These are phyloP conservation scores for Protomyctophum bolini DNA, from an alignment of 2,113 vertebrate species.

Conservation along the genomic window DNA sequence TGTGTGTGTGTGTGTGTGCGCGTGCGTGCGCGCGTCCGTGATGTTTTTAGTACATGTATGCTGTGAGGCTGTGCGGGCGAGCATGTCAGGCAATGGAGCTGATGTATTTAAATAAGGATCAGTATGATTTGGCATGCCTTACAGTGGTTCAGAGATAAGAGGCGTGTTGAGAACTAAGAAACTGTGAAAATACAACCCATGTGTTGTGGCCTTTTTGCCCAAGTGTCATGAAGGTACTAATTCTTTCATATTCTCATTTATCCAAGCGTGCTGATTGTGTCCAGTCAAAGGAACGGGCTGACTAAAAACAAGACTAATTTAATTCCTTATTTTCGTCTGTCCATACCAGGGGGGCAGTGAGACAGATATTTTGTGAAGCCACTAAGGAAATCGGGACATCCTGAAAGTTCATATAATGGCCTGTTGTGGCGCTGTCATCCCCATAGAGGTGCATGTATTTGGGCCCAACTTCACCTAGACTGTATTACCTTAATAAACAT, in stretches of 20 bases:
- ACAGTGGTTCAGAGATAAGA: conserved; percentile 52
- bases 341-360: too few relatives aligned
- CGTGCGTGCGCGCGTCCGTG: conserved; percentile 48
- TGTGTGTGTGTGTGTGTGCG: conserved; percentile 10
- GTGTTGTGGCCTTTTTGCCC: conserved; percentile 48
- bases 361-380: too few relatives aligned
- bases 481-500: too few relatives aligned
- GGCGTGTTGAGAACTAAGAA: conserved; percentile 41
- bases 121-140: conserved; percentile 54
- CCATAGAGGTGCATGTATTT: too few relatives aligned
- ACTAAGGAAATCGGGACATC: too few relatives aligned
- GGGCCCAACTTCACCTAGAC: too few relatives aligned
- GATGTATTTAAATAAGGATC: conserved; percentile 63
- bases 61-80: conserved; percentile 49
- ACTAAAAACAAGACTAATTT: conserved; percentile 57
- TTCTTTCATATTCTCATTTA: conserved; percentile 37
- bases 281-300: conserved; percentile 39
- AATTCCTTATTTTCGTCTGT: conserved; percentile 29
- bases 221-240: conserved; percentile 43
- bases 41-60: conserved; percentile 47
- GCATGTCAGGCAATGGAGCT: conserved; percentile 43
- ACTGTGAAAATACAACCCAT: conserved; percentile 51
- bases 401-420: too few relatives aligned
- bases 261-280: conserved; percentile 39
- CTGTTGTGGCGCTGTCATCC: too few relatives aligned